A percentile compares a stretch with the other conserved stretches of the same genome.
Evolutionary conservation across 2,888 invertebrate species (phyloP).

Genomic region (Coenonympha glycerion): DNA sequence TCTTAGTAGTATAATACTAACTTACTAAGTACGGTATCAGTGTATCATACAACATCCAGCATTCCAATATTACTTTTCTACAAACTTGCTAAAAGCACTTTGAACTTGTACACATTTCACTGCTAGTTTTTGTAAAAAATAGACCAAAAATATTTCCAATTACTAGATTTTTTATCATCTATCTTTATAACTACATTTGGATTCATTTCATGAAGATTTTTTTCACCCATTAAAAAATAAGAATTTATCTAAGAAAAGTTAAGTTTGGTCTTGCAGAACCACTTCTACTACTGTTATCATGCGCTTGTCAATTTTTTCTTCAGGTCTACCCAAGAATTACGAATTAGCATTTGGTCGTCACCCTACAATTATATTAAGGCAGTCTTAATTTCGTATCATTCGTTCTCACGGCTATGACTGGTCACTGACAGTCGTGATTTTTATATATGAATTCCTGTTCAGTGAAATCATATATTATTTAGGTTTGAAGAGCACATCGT

Average conservation of each 20-base stretch:
- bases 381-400: constrained; percentile 9
- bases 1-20: too few relatives aligned
- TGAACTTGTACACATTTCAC: too few relatives aligned
- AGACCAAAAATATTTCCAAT: too few relatives aligned
- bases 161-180: too few relatives aligned
- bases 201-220: too few relatives aligned
- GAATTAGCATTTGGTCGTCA: constrained; percentile 51
- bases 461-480: constrained; percentile 14
- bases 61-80: too few relatives aligned
- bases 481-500: neutral
- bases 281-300: neutral
- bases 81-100: too few relatives aligned
- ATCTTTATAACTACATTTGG: too few relatives aligned
- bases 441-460: constrained; percentile 11
- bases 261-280: constrained; percentile 2
- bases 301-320: constrained; percentile 4
- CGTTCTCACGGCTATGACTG: constrained; percentile 31
- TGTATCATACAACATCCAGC: too few relatives aligned
- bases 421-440: constrained; percentile 11
- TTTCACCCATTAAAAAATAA: too few relatives aligned
- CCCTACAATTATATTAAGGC: constrained; percentile 62
- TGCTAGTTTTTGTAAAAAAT: too few relatives aligned
- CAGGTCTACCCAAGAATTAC: constrained; percentile 29
- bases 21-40: too few relatives aligned
- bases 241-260: neutral